A percentile compares a stretch with the other conserved stretches of the same genome.
phyloP scores from a whole-genome alignment of 2,888 invertebrate species.

The Cataglyphis albicans region DNA sequence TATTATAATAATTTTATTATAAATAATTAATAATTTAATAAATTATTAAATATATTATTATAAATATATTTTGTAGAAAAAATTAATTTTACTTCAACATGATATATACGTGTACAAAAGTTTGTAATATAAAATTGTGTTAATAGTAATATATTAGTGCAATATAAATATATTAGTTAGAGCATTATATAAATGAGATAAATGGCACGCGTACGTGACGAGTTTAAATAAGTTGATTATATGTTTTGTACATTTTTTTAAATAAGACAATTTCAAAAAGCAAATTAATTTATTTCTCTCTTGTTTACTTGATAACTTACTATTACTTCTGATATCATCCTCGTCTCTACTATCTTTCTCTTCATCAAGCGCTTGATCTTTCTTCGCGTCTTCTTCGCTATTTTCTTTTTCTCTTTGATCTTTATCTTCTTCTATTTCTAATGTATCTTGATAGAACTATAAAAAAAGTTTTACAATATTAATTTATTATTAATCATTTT shows the following conservation, averaged over 20 bases:
- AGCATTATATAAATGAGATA: slow-evolving; percentile 21
- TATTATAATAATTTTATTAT: neutral
- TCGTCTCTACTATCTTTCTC: slow-evolving; percentile 78
- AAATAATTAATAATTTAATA: neutral
- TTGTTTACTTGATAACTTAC: slow-evolving; percentile 67
- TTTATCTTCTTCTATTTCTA: slow-evolving; percentile 90
- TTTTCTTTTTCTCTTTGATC: slow-evolving; percentile 85
- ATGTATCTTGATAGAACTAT: slow-evolving; percentile 96
- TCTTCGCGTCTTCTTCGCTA: slow-evolving; percentile 75
- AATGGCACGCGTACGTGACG: neutral
- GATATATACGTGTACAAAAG: neutral
- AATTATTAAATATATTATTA: no score
- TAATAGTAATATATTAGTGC: slow-evolving; percentile 5
- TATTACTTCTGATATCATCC: slow-evolving; percentile 78
- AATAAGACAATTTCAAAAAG: neutral
- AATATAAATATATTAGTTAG: neutral
- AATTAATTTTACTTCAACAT: neutral
- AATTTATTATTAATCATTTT: neutral
- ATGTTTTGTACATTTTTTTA: neutral
- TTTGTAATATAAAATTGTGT: neutral
- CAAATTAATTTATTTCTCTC: neutral
- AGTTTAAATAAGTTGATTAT: neutral
- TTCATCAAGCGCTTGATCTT: slow-evolving; percentile 80
- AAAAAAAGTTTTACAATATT: slow-evolving; percentile 31
- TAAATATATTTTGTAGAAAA: neutral